These are phyloP conservation scores for Netelia virgata DNA, from an alignment of 2,888 invertebrate genomes.

Conservation along the genomic window DNA sequence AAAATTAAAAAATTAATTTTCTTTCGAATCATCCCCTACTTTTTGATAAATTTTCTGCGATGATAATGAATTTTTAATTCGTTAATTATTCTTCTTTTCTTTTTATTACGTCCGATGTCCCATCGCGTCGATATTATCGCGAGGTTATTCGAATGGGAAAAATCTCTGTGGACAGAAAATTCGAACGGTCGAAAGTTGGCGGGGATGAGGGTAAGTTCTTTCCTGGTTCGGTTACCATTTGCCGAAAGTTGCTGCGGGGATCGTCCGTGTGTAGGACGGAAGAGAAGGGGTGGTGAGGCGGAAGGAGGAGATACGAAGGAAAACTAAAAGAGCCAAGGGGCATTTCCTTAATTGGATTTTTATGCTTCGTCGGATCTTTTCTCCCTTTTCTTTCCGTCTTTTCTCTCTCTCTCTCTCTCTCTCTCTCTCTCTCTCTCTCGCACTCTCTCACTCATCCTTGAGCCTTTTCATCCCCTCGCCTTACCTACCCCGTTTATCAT, in stretches of 20 bases:
- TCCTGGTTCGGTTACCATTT: slow-evolving; percentile 12
- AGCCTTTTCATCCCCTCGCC: neutral
- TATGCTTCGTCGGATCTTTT: slow-evolving; percentile 78
- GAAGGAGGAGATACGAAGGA: slow-evolving; percentile 45
- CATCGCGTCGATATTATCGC: neutral
- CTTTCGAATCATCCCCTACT: too few species aligned
- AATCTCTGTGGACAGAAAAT: neutral
- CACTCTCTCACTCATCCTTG: neutral
- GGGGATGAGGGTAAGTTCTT: slow-evolving; percentile 25
- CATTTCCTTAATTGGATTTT: slow-evolving; percentile 83
- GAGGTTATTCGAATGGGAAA: neutral
- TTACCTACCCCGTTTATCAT: neutral
- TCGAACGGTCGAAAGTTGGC: slow-evolving; percentile 26
- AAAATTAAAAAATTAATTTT: too few species aligned
- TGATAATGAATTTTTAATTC: too few species aligned
- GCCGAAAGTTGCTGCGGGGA: slow-evolving; percentile 21
- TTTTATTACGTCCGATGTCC: neutral
- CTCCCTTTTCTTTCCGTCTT: slow-evolving; percentile 17
- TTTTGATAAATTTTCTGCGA: too few species aligned
- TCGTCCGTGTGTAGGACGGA: slow-evolving; percentile 5
- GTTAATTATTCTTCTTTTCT: neutral
- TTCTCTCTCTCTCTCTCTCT: slow-evolving; percentile 66
- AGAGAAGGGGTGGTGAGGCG: slow-evolving; percentile 4
- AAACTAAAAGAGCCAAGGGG: slow-evolving; percentile 71
- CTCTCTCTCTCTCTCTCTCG: slow-evolving; percentile 16